phyloP scores from a whole-genome alignment of 2,113 vertebrate species.

The Synchiropus splendidus region DNA sequence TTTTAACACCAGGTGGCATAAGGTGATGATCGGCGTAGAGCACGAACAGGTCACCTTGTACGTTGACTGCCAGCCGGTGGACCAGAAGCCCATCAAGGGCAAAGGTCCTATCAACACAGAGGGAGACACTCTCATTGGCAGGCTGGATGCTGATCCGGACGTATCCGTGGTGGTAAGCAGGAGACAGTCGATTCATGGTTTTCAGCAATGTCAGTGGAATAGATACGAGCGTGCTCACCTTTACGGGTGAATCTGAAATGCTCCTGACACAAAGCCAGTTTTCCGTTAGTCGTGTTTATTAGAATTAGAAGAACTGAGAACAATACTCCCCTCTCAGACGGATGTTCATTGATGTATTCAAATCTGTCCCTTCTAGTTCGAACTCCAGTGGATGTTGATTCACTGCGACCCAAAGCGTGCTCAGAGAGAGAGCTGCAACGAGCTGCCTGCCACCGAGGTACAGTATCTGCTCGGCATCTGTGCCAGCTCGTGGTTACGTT shows the following conservation, averaged over 20 bases:
- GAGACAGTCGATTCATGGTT: constrained; percentile 1
- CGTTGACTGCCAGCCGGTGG: constrained; percentile 72
- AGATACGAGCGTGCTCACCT: constrained; percentile 9
- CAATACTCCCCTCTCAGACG: neutral
- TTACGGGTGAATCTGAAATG: constrained; percentile 2
- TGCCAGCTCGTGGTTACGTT: constrained; percentile 30
- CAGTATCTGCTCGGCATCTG: constrained; percentile 25
- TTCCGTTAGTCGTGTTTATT: neutral
- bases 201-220: neutral
- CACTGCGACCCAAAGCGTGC: constrained; percentile 75
- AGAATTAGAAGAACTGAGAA: neutral
- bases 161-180: constrained; percentile 70
- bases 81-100: constrained; percentile 67
- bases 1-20: constrained; percentile 77
- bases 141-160: constrained; percentile 65
- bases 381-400: constrained; percentile 78
- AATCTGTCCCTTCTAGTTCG: constrained; percentile 60
- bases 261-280: neutral
- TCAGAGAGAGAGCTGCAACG: constrained; percentile 71
- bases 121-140: constrained; percentile 70
- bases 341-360: neutral
- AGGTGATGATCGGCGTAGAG: constrained; percentile 75
- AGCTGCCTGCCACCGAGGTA: constrained; percentile 72
- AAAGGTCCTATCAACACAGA: constrained; percentile 70
- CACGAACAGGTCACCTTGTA: constrained; percentile 66